phyloP scores from a whole-genome alignment of 2,797 vertebrate genomes.

The Carapus acus region DNA sequence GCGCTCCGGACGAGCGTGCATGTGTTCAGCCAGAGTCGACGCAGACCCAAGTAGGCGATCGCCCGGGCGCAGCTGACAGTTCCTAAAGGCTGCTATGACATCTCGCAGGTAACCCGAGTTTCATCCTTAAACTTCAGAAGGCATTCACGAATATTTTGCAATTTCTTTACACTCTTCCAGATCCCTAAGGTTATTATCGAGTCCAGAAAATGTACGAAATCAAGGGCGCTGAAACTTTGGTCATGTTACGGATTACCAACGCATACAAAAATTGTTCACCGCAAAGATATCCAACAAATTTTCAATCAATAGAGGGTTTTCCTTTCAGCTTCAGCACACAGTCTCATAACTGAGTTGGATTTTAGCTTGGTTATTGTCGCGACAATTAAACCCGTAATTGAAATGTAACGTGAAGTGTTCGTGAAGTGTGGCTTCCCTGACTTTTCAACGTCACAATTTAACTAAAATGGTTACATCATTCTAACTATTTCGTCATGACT shows the following conservation, averaged over 20 bases:
- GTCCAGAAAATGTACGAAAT: not conserved
- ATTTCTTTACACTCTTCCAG: not conserved
- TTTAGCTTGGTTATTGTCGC: not conserved
- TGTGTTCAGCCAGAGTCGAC: conserved; percentile 17
- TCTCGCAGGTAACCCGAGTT: conserved; percentile 77
- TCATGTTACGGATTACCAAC: not conserved
- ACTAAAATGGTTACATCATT: not conserved
- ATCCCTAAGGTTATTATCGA: conserved; percentile 1
- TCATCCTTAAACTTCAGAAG: not conserved
- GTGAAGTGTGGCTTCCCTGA: not conserved
- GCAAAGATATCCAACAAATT: not conserved
- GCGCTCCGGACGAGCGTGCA: conserved; percentile 11
- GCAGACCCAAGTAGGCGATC: conserved; percentile 31
- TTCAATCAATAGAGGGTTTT: not conserved
- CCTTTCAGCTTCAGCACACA: rapidly evolving
- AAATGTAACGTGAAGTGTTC: not conserved
- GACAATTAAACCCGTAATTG: not conserved
- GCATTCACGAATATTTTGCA: not conserved
- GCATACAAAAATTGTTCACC: conserved; percentile 8
- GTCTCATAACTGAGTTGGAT: not conserved
- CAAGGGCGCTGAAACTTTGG: conserved; percentile 47
- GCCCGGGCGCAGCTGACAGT: conserved; percentile 58
- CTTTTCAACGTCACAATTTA: not conserved
- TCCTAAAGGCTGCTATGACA: conserved; percentile 72
- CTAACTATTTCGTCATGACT: not conserved